Base-by-base conservation (phyloP, 2,113 vertebrate species). In the human region DNA sequence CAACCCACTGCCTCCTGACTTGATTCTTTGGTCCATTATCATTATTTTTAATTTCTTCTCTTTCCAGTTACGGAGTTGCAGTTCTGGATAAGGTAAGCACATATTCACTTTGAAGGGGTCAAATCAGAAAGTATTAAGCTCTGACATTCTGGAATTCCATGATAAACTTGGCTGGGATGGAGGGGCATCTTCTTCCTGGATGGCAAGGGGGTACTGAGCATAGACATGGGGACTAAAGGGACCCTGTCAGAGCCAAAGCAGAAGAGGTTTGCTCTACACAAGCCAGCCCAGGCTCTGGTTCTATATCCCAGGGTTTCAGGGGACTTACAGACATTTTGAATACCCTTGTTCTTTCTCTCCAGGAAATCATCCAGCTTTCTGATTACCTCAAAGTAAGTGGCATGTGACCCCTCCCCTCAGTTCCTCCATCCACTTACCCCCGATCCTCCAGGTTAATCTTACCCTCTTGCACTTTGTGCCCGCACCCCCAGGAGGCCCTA, bases 351-450 rank as follows among this genome's bases (percentile, higher is more conserved):
- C 90, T 97, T 98, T 98, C 61, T 96, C 76, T 98, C 48, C 96
- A 99, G 99, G 99, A 99, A 93, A 99, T 99, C 64, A n/a, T 99
- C 78, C 98, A 99, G 93, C 98, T 99, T 64, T 99, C 99, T 14
- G 98, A 98, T 85, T 99, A 99, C 95, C 98, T 99, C 90, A 98
- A 98, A 97, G 99, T 99, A 95, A 97, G 99, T 97, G 72, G 57
- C 96, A 40, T 43, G 32, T 38, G 35, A 75, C 3, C 57, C 76
- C 70, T 38, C 30, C 55, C 20, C 5, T 35, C 35, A 27, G 13
- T 32, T 61, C 32, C 30, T 57, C 72, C 40, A 50, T 7, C 27
- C 12, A 27, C 38, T 32, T 9, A 3, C 12, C 5, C 5, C 3
- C 9, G 18, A 81, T 83, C 32, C n/a, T 25, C n/a, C n/a, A n/a